Percentiles rank a stretch among this genome's conserved stretches.
phyloP scores from a whole-genome alignment of 2,797 vertebrate species.

The Sebastes nivosus region DNA sequence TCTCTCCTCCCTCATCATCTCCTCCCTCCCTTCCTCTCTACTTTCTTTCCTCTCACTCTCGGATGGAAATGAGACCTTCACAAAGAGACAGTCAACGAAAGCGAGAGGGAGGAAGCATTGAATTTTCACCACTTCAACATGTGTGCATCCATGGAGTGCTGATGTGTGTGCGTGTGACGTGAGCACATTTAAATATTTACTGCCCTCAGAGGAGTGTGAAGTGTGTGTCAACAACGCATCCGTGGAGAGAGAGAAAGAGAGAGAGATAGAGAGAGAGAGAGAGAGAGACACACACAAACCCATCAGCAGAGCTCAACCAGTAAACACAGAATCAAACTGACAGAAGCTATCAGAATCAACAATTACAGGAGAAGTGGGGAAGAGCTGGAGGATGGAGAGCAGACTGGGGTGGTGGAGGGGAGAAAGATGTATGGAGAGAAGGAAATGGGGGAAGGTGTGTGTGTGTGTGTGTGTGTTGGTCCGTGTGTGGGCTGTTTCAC shows the following conservation, averaged over 20 bases:
- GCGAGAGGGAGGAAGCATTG: neutral
- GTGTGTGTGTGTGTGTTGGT: neutral
- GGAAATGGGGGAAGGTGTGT: neutral
- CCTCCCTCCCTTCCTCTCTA: neutral
- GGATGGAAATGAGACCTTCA: conserved; percentile 60
- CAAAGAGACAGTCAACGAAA: neutral
- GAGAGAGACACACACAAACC: neutral
- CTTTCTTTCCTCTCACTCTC: conserved; percentile 15
- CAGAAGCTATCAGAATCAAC: conserved; percentile 51
- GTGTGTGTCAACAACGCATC: conserved; percentile 36
- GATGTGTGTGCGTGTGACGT: neutral
- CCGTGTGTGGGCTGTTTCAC: neutral
- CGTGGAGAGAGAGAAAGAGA: neutral
- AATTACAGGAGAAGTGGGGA: conserved; percentile 1
- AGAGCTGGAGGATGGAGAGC: conserved; percentile 14
- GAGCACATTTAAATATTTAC: conserved; percentile 55
- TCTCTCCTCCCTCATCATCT: neutral
- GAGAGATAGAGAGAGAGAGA: too few species aligned
- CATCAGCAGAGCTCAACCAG: conserved; percentile 8
- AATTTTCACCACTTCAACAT: conserved; percentile 1
- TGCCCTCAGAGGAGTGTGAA: conserved; percentile 43
- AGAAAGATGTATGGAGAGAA: neutral
- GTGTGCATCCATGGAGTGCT: neutral
- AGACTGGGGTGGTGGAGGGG: neutral
- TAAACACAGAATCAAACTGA: conserved; percentile 45